phyloP scores from a whole-genome alignment of 2,888 invertebrate species.

The Drosophila nigritarsus region DNA sequence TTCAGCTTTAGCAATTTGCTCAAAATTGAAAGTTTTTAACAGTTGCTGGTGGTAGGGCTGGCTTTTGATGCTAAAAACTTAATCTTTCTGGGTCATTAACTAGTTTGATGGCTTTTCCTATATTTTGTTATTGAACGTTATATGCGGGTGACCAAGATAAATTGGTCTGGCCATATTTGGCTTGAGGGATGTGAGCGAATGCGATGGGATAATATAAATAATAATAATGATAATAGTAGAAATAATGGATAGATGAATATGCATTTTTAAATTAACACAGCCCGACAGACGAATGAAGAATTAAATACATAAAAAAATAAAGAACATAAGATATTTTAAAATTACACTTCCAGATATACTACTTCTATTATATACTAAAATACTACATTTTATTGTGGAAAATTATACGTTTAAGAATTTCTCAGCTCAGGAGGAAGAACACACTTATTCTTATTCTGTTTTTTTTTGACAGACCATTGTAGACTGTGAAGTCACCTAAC shows the following conservation, averaged over 20 bases:
- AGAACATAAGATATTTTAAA: neutral
- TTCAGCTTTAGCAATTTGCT: conserved; percentile 45
- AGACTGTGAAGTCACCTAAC: neutral
- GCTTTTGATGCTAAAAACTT: conserved; percentile 33
- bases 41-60: neutral
- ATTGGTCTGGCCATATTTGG: conserved; percentile 3
- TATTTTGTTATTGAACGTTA: conserved; percentile 44
- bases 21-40: conserved; percentile 40
- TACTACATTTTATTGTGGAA: neutral
- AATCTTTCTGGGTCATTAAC: conserved; percentile 71
- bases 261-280: neutral
- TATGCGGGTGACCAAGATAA: conserved; percentile 51
- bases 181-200: neutral
- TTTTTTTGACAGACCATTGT: neutral
- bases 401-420: neutral
- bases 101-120: conserved; percentile 66
- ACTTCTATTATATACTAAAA: neutral
- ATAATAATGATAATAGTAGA: neutral
- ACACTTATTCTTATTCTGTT: neutral
- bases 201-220: neutral
- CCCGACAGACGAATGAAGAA: neutral
- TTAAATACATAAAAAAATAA: no score
- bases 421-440: neutral
- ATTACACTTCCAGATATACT: no score
- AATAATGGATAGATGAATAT: neutral